Evolutionary conservation across 2,888 invertebrate genomes (phyloP).

Genomic region (Epinotia brunnichana): DNA sequence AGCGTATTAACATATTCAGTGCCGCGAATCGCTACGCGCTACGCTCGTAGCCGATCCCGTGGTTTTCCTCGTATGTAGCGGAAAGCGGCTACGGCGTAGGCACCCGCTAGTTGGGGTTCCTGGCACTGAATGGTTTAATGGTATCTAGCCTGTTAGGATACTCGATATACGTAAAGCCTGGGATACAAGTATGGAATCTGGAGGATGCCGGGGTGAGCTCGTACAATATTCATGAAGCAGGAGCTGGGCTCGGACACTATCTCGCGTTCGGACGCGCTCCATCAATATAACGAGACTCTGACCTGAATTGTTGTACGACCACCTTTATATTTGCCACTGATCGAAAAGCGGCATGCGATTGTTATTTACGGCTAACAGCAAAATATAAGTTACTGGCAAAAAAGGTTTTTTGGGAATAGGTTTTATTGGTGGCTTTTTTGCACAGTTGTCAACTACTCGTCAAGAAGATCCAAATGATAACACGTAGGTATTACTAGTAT

Average conservation of each 20-base stretch:
- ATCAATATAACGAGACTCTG: slow-evolving; percentile 71
- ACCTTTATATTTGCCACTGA: slow-evolving; percentile 55
- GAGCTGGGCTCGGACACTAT: slow-evolving; percentile 62
- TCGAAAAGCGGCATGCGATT: slow-evolving; percentile 17
- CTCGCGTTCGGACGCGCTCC: slow-evolving; percentile 68
- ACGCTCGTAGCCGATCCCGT: no score
- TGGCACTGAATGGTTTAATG: no score
- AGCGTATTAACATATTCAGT: no score
- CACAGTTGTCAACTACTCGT: background rate
- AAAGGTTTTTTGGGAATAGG: no score
- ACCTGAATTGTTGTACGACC: slow-evolving; percentile 70
- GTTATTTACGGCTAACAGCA: slow-evolving; percentile 5
- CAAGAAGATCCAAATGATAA: background rate
- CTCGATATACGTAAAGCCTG: slow-evolving; percentile 59
- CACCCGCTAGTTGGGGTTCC: no score
- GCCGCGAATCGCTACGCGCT: no score
- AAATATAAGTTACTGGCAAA: background rate
- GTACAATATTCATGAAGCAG: slow-evolving; percentile 74
- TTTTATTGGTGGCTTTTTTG: background rate
- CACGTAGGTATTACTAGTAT: no score
- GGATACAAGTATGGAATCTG: slow-evolving; percentile 66
- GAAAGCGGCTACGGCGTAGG: no score
- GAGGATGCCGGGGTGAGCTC: slow-evolving; percentile 64
- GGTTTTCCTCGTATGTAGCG: no score
- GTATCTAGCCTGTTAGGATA: slow-evolving; percentile 59